These are phyloP conservation scores for Microcebus tavaratra DNA, from an alignment of 2,113 vertebrate genomes.

Conservation along the genomic window DNA sequence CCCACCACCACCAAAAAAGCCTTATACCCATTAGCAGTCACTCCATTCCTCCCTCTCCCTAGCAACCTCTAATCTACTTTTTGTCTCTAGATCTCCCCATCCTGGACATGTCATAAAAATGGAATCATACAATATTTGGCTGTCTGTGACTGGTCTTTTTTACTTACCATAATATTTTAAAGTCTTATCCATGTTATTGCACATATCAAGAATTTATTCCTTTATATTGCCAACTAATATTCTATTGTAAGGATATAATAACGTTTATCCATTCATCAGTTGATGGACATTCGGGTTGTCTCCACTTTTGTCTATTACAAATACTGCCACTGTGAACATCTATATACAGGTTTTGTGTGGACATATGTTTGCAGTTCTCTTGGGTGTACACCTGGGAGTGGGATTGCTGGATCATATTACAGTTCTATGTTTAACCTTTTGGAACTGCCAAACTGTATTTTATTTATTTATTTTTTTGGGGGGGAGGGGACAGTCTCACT, in stretches of 20 bases:
- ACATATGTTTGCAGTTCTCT: neutral
- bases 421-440: neutral
- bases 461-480: no score
- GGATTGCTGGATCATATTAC: neutral
- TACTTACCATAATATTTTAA: conserved; percentile 10
- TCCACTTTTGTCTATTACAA: neutral
- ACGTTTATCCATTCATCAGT: neutral
- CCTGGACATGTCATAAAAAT: neutral
- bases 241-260: neutral
- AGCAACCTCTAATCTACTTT: neutral
- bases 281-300: neutral
- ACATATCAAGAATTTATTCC: neutral
- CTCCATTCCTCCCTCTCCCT: neutral
- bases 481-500: no score
- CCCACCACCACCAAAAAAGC: neutral
- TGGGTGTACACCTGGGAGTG: neutral
- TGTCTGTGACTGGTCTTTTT: neutral
- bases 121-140: neutral
- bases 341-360: neutral
- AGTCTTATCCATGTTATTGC: neutral
- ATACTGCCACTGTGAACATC: neutral
- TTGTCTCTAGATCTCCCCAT: neutral
- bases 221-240: conserved; percentile 16
- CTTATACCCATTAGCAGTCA: neutral
- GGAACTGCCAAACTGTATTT: neutral